Conservation (phyloP, 2,888 invertebrate species). For the Nephrotoma appendiculata region DNA sequence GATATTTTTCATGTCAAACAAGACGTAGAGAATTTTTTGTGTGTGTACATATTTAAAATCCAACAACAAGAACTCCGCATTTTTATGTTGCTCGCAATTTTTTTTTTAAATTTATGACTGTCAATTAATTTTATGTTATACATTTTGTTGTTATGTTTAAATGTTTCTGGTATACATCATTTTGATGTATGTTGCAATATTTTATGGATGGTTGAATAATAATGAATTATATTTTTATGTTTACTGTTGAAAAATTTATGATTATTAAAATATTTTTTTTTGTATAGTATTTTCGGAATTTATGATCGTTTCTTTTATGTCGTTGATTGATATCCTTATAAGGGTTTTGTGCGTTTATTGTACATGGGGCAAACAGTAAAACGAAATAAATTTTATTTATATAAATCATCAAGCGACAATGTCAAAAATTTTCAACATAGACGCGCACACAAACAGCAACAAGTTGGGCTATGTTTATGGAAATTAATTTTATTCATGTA, state of each 20-base stretch:
- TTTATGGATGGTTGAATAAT: constrained; percentile 3
- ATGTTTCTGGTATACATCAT: constrained; percentile 1
- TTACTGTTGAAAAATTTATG: background rate
- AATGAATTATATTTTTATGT: background rate
- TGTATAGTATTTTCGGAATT: background rate
- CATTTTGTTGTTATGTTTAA: background rate
- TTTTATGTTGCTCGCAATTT: background rate
- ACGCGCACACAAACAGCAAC: background rate
- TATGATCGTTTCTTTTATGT: background rate
- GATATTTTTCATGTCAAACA: constrained; percentile 3
- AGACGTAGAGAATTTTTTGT: background rate
- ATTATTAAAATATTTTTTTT: background rate
- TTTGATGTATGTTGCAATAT: constrained; percentile 3
- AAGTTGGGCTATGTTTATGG: background rate
- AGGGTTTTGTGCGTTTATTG: background rate
- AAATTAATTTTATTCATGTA: background rate
- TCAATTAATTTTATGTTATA: constrained; percentile 2
- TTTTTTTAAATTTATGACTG: background rate
- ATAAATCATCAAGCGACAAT: background rate
- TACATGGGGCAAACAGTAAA: background rate
- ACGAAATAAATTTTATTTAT: background rate
- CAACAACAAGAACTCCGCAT: background rate
- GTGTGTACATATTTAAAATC: background rate
- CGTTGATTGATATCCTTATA: background rate
- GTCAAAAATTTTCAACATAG: too few relatives aligned